Percentiles rank a stretch among this genome's conserved stretches.
phyloP scores from a whole-genome alignment of 2,888 invertebrate genomes.

The Agrotis exclamationis region DNA sequence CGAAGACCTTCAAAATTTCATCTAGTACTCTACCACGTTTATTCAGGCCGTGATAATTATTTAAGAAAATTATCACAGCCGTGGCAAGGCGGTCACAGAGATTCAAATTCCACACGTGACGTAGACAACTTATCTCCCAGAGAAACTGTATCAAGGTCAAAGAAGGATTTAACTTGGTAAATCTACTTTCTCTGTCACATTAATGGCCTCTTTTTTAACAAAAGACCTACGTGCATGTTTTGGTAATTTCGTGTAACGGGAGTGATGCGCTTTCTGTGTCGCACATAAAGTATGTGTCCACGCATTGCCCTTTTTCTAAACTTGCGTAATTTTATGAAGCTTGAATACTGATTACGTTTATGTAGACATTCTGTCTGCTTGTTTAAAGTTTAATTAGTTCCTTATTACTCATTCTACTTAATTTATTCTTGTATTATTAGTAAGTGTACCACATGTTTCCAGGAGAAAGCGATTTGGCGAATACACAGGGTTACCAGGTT shows the following conservation, averaged over 20 bases:
- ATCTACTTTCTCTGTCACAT: slow-evolving; percentile 66
- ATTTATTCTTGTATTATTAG: slow-evolving; percentile 21
- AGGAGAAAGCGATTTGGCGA: slow-evolving; percentile 50
- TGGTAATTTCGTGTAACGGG: slow-evolving; percentile 58
- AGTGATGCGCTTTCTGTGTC: slow-evolving; percentile 43
- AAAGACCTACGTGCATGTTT: slow-evolving; percentile 59
- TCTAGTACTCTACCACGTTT: slow-evolving; percentile 65
- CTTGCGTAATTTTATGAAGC: slow-evolving; percentile 69
- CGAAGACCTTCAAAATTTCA: slow-evolving; percentile 62
- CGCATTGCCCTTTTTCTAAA: slow-evolving; percentile 64
- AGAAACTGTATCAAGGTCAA: slow-evolving; percentile 69
- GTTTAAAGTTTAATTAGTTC: slow-evolving; percentile 68
- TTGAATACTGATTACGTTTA: slow-evolving; percentile 72
- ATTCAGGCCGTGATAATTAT: slow-evolving; percentile 71
- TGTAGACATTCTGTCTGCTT: slow-evolving; percentile 26
- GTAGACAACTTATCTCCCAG: slow-evolving; percentile 62
- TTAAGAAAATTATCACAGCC: slow-evolving; percentile 70
- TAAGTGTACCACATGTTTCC: slow-evolving; percentile 29
- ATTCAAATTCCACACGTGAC: slow-evolving; percentile 61
- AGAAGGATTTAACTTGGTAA: slow-evolving; percentile 46
- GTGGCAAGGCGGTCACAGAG: slow-evolving; percentile 66
- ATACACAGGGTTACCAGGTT: slow-evolving; percentile 27
- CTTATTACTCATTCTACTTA: slow-evolving; percentile 41
- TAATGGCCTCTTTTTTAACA: slow-evolving; percentile 57
- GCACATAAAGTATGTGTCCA: slow-evolving; percentile 53